These are phyloP conservation scores for Acrossocheilus fasciatus DNA, from an alignment of 2,797 vertebrate species.

Conservation along the genomic window DNA sequence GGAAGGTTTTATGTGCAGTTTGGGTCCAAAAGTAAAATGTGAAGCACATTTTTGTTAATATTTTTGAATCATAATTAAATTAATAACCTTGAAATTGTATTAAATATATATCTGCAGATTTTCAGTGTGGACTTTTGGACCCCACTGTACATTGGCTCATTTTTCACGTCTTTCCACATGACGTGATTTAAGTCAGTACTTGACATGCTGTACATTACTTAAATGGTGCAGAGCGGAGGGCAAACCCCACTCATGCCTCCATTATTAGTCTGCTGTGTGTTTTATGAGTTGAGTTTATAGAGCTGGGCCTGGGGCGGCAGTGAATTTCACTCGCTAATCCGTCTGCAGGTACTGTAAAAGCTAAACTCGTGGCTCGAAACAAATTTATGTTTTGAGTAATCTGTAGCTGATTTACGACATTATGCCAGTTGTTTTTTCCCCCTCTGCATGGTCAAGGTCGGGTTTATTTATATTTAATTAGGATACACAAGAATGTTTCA, in stretches of 20 bases:
- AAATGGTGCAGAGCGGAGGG: constrained; percentile 48
- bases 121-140: constrained; percentile 1
- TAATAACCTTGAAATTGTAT: not conserved
- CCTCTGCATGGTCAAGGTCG: constrained; percentile 13
- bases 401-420: constrained; percentile 15
- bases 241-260: constrained; percentile 44
- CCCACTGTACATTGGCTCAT: not conserved
- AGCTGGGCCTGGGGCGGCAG: constrained; percentile 29
- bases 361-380: constrained; percentile 21
- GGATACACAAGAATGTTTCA: constrained; percentile 9
- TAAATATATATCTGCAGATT: not conserved
- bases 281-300: constrained; percentile 56
- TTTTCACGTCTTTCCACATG: constrained; percentile 23
- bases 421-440: not conserved
- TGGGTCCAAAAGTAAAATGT: not conserved
- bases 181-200: constrained; percentile 34
- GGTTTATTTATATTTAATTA: constrained; percentile 54
- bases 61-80: not conserved
- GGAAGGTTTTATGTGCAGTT: constrained; percentile 17
- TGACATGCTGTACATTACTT: constrained; percentile 51
- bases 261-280: constrained; percentile 54
- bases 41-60: not conserved
- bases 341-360: constrained; percentile 52
- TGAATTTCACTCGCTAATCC: constrained; percentile 49
- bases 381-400: constrained; percentile 39